Base-by-base conservation (phyloP, 2,888 invertebrate genomes). In the Drosophila suboccidentalis region DNA sequence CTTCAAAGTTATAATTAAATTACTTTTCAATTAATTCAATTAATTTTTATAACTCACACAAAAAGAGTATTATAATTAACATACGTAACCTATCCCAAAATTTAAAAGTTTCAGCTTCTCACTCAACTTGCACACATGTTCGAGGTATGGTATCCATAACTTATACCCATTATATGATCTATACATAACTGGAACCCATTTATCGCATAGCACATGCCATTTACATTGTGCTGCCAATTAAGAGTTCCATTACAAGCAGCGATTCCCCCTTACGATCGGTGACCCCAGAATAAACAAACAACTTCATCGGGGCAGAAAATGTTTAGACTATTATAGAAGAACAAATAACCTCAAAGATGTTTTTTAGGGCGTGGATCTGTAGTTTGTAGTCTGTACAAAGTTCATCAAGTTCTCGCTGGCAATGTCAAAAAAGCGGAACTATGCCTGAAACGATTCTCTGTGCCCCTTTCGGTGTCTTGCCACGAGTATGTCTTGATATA, bases 401-500 rank as follows among this genome's bases (percentile, higher is more conserved):
- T 82, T 85, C 78, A 78, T 62, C 68, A 79, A 63, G 63, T 57
- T 64, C 63, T 53, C 29, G 50, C 32, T 43, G 38, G 46, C 62
- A 72, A 73, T 73, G 71, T 73, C 72, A 65, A 80, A 77, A 47
- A 69, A 78, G 78, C 86, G 90, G 90, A 90, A 90, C 82, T 83
- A 87, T 86, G 90, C 90, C 79, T 86, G 78, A 86, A 78, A 70
- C 72, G 51, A 68, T 79, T 67, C 62, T 41, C 11, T 36, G 15
- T 46, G 41, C 46, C 58, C 36, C 19, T 19, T 36, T 63, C 15
- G 32, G 22, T 11, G 47, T 50, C 44, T 19, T 39, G 19, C 29
- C 44, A 13, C 17, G 41, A 43, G 13, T 62, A 61, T 66, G 59
- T 71, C 60, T 67, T 78, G 67, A 66, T 82, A 63, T 76, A 63